Base-by-base conservation (phyloP, 2,113 vertebrate genomes). In the Picathartes gymnocephalus region DNA sequence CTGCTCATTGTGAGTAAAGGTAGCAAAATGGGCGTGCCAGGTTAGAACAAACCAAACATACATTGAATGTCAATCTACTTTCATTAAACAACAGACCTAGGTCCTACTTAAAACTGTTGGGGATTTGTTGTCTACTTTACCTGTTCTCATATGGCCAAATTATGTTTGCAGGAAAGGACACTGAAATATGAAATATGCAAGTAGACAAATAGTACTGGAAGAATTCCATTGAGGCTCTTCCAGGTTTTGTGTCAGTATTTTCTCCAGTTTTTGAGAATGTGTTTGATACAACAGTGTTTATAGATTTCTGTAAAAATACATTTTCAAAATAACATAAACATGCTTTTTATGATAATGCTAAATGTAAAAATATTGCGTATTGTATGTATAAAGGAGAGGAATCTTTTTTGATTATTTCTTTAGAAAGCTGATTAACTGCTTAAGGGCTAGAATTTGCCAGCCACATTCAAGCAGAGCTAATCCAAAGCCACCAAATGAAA, bases 221-320 rank as follows among this genome's bases (percentile, higher is more conserved):
- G 96, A 89, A 78, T 94, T 94, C 94, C 81, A 61, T 30, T 97
- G 92, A 94, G 76, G 62, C 57, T 97, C 96, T 97, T 97, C 95
- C 96, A 94, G 96, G 57, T 97, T 98, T 96, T 98, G 96, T 97
- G 97, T 97, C 39, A 50, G 97, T 97, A 96, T 90, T 97, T 97
- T 97, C 97, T 97, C 95, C 87, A 90, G 95, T 97, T 98, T 98
- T 98, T 97, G 96, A 98, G 94, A 96, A 97, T 96, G 98, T 98
- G 97, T 98, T 98, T 98, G 97, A 97, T 98, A 98, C 97, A 94
- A 95, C 89, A 92, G 96, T 97, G 96, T 98, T 98, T 98, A 97
- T 98, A 98, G 92, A 96, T 95, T 97, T 97, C 95, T 97, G 95
- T 97, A 97, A 96, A 96, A 96, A 97, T 95, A 74, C 97, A 97